phyloP scores from a whole-genome alignment of 1,140 invertebrate species.

The Nilaparvata lugens region DNA sequence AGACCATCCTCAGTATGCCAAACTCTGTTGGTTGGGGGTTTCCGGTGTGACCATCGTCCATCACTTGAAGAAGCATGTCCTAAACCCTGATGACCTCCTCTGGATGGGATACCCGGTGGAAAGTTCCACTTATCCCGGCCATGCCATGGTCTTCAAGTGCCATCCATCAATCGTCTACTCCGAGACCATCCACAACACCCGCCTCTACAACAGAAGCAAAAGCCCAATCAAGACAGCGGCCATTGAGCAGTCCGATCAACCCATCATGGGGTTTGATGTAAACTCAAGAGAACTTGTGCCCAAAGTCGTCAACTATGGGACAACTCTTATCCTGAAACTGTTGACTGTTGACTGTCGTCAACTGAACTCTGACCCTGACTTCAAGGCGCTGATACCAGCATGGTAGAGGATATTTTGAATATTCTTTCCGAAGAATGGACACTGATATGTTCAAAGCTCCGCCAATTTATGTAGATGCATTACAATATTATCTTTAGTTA shows the following conservation, averaged over 20 bases:
- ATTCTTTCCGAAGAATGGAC: too few species aligned
- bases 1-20: constrained; percentile 18
- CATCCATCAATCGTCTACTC: not conserved
- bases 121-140: constrained; percentile 44
- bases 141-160: constrained; percentile 54
- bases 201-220: too few species aligned
- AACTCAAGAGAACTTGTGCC: constrained; percentile 57
- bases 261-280: constrained; percentile 42
- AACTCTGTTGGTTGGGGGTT: constrained; percentile 33
- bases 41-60: constrained; percentile 31
- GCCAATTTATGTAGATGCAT: too few species aligned
- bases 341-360: too few species aligned
- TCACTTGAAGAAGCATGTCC: constrained; percentile 46
- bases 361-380: too few species aligned
- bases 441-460: too few species aligned
- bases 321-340: too few species aligned
- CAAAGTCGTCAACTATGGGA: not conserved
- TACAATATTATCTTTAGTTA: too few species aligned
- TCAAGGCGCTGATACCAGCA: too few species aligned
- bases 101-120: constrained; percentile 64
- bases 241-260: not conserved
- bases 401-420: too few species aligned
- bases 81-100: constrained; percentile 52
- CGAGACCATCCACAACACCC: constrained; percentile 10
- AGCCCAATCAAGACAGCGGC: too few species aligned